Percentiles rank a stretch among this genome's conserved stretches.
These are phyloP conservation scores for Lepidurus packardi DNA, from an alignment of 1,140 invertebrate genomes.

Conservation along the genomic window DNA sequence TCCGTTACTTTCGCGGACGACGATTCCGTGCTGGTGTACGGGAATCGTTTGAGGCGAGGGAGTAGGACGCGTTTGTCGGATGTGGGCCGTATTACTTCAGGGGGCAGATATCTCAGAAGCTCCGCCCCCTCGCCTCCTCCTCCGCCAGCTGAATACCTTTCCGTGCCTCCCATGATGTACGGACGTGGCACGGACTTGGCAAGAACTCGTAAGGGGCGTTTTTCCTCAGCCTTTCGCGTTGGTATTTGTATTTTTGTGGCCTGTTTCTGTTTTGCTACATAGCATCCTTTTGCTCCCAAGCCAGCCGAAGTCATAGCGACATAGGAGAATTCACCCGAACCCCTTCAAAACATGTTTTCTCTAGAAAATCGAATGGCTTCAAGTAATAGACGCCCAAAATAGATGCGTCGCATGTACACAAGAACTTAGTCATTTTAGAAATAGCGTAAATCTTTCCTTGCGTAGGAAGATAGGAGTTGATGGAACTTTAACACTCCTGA, in stretches of 20 bases:
- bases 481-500: background rate
- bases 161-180: background rate
- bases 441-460: background rate
- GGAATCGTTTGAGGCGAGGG: conserved; percentile 28
- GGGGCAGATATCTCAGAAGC: background rate
- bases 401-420: background rate
- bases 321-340: too few species aligned
- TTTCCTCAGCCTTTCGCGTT: background rate
- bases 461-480: background rate
- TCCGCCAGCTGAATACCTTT: background rate
- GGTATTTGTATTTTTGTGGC: background rate
- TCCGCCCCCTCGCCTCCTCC: conserved; percentile 11
- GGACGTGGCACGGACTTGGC: background rate
- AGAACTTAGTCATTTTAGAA: background rate
- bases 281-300: background rate
- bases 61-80: background rate
- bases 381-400: background rate
- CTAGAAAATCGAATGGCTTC: background rate
- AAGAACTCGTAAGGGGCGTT: conserved; percentile 7
- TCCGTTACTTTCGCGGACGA: conserved; percentile 34
- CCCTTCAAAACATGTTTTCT: background rate
- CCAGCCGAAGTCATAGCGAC: background rate
- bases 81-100: background rate
- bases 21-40: conserved; percentile 30
- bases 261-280: background rate